Conservation (phyloP, 2,888 invertebrate species). For the Lumbricus terrestris region DNA sequence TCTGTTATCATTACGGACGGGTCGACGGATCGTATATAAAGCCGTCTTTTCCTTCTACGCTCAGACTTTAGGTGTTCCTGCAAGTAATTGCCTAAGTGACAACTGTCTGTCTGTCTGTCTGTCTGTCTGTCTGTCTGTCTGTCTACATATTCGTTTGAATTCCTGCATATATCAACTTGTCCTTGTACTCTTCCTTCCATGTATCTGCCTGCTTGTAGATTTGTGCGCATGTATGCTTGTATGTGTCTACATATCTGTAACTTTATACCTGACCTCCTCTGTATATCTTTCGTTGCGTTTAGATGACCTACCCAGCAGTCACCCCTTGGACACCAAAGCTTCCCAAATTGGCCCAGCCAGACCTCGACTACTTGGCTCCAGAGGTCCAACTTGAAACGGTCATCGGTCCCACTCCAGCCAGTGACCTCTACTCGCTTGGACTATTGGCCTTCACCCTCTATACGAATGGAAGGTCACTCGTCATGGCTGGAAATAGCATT, state of each 20-base stretch:
- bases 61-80: neutral
- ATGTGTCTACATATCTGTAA: neutral
- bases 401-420: slow-evolving; percentile 69
- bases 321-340: slow-evolving; percentile 78
- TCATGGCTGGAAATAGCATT: slow-evolving; percentile 86
- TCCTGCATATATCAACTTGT: neutral
- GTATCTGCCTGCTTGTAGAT: neutral
- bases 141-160: neutral
- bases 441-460: slow-evolving; percentile 89
- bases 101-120: neutral
- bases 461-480: slow-evolving; percentile 82
- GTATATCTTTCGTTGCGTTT: neutral
- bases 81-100: neutral
- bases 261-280: neutral
- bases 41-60: neutral
- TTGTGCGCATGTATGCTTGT: neutral
- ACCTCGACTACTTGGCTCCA: slow-evolving; percentile 89
- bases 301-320: neutral
- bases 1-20: neutral
- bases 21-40: neutral
- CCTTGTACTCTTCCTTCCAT: neutral
- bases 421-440: slow-evolving; percentile 95
- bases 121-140: neutral
- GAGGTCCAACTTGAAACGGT: slow-evolving; percentile 75
- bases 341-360: slow-evolving; percentile 89